Evolutionary conservation across 2,888 invertebrate genomes (phyloP), one percentile per base, ranked within the genome.

Genomic region (Pseudococcus jackbeardsleyi): DNA sequence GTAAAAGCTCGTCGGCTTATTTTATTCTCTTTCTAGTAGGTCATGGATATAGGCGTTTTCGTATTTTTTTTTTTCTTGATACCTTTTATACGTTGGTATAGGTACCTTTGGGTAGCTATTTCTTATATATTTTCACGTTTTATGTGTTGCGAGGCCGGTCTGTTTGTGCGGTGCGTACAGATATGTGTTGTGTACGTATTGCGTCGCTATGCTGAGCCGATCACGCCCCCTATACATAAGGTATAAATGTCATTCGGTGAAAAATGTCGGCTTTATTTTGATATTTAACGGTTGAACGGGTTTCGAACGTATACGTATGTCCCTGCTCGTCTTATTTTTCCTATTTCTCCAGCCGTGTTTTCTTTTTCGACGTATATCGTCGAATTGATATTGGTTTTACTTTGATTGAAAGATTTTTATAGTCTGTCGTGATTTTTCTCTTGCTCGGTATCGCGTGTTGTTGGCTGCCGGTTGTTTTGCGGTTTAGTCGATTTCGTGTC

Each of bases 261-360:
- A 72, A 72, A 72, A 72, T 72, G 72, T 72, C 72, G 72, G 72
- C 72, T 72, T 72, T 72, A 33, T 72, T 72, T 72, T 72, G 72
- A 72, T 72, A 72, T 72, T 72, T 72, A 72, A 72, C 72, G 72
- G 33, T 72, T 39, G 72, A 72, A 72, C 72, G 72, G 17, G 33
- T 4, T 22, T 64, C 22, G 64, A 64, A 64, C 64, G 64, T 22
- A 33, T 33, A 22, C 22, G 22, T 64, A 22, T 64, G 64, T 22
- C 22, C 19, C 82, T 42, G 2, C 42, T 42, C 39, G n/a, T 22
- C 22, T 17, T 42, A 17, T 11, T 82, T 42, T 82, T 42, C 22
- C 19, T 82, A 2, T 82, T 64, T 64, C 11, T 64, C 64, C 22
- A 5, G 22, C 11, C 11, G 39, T 12, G 64, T 64, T 64, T 64